Percentiles rank a stretch among this genome's conserved stretches.
Conservation (phyloP, 2,113 vertebrate species). For the Choloepus hoffmanni region DNA sequence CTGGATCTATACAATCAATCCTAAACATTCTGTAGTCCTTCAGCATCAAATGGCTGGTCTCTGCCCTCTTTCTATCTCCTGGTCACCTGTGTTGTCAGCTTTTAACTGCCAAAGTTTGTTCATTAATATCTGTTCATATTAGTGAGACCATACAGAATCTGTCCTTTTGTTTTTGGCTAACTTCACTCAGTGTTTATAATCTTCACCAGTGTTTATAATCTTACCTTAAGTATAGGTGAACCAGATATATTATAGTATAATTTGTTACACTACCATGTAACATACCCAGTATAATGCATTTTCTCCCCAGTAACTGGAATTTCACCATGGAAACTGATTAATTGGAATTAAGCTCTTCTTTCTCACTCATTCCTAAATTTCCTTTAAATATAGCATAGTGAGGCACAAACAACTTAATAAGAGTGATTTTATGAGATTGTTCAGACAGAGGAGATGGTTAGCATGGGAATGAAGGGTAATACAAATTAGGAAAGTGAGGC, state of each 20-base stretch:
- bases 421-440: conserved; percentile 18
- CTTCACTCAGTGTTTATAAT: too few species aligned
- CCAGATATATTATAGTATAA: conserved; percentile 9
- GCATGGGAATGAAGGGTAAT: background rate
- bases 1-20: too few species aligned
- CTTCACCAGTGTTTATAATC: conserved; percentile 1
- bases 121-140: too few species aligned
- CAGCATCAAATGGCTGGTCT: too few species aligned
- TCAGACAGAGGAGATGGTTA: background rate
- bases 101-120: too few species aligned
- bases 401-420: background rate
- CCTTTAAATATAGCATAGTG: background rate
- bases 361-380: conserved; percentile 34
- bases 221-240: conserved; percentile 28
- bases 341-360: conserved; percentile 28
- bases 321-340: background rate
- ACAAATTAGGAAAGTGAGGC: background rate
- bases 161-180: too few species aligned
- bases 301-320: conserved; percentile 1
- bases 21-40: too few species aligned
- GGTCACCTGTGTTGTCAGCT: too few species aligned
- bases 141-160: too few species aligned
- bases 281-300: background rate
- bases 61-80: too few species aligned
- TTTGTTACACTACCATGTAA: background rate